These are phyloP conservation scores for Halcyon malimbica DNA, from an alignment of 2,113 vertebrate genomes.

Conservation along the genomic window DNA sequence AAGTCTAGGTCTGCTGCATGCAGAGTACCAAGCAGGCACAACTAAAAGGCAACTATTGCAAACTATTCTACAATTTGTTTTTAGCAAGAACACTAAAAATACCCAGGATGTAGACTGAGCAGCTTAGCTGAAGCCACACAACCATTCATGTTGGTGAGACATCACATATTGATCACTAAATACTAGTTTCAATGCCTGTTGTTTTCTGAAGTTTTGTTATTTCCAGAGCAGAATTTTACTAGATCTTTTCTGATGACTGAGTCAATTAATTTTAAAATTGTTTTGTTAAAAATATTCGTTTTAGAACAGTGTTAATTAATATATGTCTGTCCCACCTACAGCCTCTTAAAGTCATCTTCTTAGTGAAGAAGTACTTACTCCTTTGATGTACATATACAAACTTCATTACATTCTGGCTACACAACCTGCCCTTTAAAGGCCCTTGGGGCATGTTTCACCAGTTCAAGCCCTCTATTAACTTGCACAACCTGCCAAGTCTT, in stretches of 20 bases:
- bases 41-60: background rate
- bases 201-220: background rate
- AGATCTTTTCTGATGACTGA: background rate
- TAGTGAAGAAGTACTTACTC: background rate
- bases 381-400: background rate
- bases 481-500: background rate
- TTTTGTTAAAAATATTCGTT: background rate
- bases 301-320: background rate
- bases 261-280: background rate
- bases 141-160: background rate
- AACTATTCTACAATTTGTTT: background rate
- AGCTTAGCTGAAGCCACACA: background rate
- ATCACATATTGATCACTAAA: background rate
- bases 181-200: background rate
- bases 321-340: background rate
- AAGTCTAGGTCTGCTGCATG: background rate
- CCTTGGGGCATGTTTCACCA: background rate
- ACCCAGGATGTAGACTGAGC: background rate
- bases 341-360: background rate
- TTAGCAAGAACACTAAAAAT: background rate
- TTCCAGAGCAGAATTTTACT: background rate
- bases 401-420: background rate
- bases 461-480: background rate
- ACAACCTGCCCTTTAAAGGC: background rate
- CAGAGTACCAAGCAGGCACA: background rate